Evolutionary conservation across 2,888 invertebrate species (phyloP).

Genomic region (Periphyllus acericola): DNA sequence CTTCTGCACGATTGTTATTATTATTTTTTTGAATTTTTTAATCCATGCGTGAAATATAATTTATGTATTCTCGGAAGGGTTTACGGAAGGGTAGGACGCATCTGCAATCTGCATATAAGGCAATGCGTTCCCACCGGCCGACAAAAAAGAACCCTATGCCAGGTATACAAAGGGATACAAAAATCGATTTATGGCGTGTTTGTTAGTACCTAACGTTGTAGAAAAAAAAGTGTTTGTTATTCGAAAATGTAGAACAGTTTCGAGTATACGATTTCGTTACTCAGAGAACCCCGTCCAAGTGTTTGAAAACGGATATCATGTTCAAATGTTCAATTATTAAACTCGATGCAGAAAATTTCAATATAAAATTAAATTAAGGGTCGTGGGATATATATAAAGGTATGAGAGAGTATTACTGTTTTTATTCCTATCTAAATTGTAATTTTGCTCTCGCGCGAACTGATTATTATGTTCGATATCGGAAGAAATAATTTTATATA

Average conservation of each 20-base stretch:
- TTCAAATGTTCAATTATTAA: slow-evolving; percentile 21
- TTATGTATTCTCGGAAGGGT: slow-evolving; percentile 62
- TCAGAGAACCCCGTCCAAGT: slow-evolving; percentile 20
- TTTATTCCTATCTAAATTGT: too few species aligned
- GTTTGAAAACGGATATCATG: slow-evolving; percentile 33
- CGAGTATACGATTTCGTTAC: slow-evolving; percentile 44
- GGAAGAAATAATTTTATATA: too few species aligned
- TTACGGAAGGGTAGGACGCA: slow-evolving; percentile 59
- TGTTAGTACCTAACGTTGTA: slow-evolving; percentile 62
- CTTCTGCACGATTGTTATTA: slow-evolving; percentile 61
- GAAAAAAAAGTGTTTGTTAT: slow-evolving; percentile 59
- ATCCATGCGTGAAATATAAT: slow-evolving; percentile 64
- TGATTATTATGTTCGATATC: too few species aligned
- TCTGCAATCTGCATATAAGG: slow-evolving; percentile 62
- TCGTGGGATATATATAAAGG: neutral
- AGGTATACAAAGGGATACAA: slow-evolving; percentile 61
- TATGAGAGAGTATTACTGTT: neutral
- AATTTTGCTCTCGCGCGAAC: too few species aligned
- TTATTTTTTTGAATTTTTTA: slow-evolving; percentile 63
- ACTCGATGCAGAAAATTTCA: slow-evolving; percentile 14
- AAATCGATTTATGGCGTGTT: slow-evolving; percentile 55
- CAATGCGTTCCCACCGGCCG: slow-evolving; percentile 58
- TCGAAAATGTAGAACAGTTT: slow-evolving; percentile 57
- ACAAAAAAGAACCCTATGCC: slow-evolving; percentile 58
- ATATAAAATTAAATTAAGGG: neutral